Conservation (phyloP, 2,113 vertebrate genomes). For the Actenoides hombroni region DNA sequence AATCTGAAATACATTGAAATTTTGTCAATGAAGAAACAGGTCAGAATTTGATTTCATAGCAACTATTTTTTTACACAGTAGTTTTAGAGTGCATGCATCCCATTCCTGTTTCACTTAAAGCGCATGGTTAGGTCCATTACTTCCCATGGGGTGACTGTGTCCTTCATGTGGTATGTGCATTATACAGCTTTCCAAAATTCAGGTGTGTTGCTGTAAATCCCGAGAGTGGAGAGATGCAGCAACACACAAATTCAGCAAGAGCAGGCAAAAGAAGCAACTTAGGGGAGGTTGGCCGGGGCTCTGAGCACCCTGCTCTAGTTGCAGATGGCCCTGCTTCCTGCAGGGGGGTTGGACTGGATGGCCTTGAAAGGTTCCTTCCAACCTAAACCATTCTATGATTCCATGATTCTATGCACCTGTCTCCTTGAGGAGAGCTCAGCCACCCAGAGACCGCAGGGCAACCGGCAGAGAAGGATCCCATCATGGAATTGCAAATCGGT, state of each 20-base stretch:
- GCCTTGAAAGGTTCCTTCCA: not conserved
- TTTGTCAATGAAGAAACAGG: not conserved
- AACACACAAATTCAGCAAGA: no score
- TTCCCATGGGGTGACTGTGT: not conserved
- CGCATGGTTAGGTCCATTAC: fast-evolving
- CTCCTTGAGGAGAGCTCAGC: not conserved
- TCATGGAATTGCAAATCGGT: not conserved
- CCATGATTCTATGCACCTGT: not conserved
- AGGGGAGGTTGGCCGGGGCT: no score
- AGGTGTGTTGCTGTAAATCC: no score
- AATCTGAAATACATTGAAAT: not conserved
- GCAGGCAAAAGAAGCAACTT: no score
- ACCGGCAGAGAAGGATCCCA: not conserved
- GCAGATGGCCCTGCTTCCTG: no score
- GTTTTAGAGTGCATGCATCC: not conserved
- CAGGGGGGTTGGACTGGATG: no score
- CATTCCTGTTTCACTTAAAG: not conserved
- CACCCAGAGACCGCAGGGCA: not conserved
- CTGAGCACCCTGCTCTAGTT: no score
- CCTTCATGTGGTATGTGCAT: not conserved
- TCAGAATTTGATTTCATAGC: not conserved
- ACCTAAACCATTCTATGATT: not conserved
- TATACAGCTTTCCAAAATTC: not conserved
- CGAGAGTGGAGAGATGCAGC: no score
- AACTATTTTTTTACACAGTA: not conserved